phyloP scores from a whole-genome alignment of 2,797 vertebrate genomes.

The Phoeniculus purpureus region DNA sequence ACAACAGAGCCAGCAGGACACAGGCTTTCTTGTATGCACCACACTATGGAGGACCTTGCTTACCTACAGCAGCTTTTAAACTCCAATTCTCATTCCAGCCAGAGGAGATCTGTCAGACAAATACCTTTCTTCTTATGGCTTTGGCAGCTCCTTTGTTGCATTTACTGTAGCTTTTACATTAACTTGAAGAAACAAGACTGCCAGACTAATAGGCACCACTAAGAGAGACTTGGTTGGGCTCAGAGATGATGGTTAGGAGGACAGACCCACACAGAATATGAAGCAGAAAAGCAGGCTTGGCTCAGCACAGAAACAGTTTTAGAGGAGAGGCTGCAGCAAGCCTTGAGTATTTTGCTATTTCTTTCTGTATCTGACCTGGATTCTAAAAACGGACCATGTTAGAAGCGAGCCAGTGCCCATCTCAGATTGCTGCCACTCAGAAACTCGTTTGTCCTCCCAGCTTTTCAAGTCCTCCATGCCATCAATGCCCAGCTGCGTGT shows the following conservation, averaged over 20 bases:
- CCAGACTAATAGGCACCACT: neutral
- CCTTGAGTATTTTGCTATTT: neutral
- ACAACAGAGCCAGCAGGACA: neutral
- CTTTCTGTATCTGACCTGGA: neutral
- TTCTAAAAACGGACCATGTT: neutral
- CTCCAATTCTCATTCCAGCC: neutral
- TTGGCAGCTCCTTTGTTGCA: neutral
- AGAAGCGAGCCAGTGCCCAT: neutral
- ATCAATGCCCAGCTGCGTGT: neutral
- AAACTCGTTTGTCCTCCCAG: neutral
- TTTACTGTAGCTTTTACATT: neutral
- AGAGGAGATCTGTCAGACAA: neutral
- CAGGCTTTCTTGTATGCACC: neutral
- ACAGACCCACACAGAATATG: neutral
- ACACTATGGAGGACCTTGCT: neutral
- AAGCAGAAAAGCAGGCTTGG: neutral
- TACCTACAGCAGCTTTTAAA: neutral
- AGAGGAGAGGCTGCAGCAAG: neutral
- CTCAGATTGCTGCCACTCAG: neutral
- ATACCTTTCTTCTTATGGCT: neutral
- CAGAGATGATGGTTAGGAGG: neutral
- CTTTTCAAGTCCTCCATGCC: neutral
- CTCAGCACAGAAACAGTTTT: neutral
- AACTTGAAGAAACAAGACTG: neutral
- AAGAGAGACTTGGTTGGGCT: neutral